These are phyloP conservation scores for Anableps anableps DNA, from an alignment of 2,797 vertebrate species.

Conservation along the genomic window DNA sequence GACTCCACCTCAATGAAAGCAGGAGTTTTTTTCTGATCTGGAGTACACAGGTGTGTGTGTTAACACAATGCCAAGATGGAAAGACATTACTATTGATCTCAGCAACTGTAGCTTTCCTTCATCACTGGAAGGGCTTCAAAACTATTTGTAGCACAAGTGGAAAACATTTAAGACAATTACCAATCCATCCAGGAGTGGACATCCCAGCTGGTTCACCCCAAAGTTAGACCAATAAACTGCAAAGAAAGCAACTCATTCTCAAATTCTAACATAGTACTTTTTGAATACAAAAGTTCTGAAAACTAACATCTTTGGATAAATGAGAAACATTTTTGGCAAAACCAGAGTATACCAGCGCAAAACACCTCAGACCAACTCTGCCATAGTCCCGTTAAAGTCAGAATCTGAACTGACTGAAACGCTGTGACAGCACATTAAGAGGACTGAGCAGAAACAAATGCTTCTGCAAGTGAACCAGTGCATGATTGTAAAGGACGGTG, in stretches of 20 bases:
- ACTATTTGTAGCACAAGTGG: neutral
- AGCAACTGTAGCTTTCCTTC: neutral
- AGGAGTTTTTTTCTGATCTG: neutral
- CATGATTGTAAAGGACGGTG: no score
- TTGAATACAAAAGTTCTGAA: neutral
- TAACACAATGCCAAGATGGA: neutral
- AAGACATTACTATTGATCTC: neutral
- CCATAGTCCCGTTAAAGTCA: neutral
- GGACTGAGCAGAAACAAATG: neutral
- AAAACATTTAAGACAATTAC: neutral
- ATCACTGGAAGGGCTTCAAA: neutral
- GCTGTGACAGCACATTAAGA: no score
- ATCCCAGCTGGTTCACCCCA: neutral
- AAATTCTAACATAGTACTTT: neutral
- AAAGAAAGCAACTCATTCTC: neutral
- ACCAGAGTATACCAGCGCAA: neutral
- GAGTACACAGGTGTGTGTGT: neutral
- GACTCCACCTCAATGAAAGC: neutral
- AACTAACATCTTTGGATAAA: neutral
- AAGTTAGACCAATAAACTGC: neutral
- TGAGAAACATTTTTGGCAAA: no score
- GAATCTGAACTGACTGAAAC: neutral
- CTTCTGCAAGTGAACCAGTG: neutral
- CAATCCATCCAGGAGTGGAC: neutral
- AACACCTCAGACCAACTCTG: neutral